A percentile compares a stretch with the other conserved stretches of the same genome.
Evolutionary conservation across 2,797 vertebrate species (phyloP).

Genomic region (Gadopsis marmoratus): DNA sequence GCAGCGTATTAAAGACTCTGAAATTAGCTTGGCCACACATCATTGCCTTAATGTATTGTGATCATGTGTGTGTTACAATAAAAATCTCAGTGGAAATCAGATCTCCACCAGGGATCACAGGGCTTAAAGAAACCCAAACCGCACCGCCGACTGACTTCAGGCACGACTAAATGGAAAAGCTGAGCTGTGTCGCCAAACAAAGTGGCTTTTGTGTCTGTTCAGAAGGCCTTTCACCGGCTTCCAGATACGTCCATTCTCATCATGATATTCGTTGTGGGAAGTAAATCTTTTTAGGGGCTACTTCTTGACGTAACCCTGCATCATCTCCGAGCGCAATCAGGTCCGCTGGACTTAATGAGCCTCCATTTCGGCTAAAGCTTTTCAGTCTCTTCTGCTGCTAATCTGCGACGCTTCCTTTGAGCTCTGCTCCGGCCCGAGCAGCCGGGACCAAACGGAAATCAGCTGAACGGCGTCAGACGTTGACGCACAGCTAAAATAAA

Average conservation of each 20-base stretch:
- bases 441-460: constrained; percentile 31
- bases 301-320: constrained; percentile 1
- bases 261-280: constrained; percentile 2
- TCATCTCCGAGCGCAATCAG: constrained; percentile 1
- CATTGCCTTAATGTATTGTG: too few relatives aligned
- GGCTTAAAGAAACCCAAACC: neutral
- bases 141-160: neutral
- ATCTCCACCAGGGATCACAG: neutral
- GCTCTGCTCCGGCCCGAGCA: neutral
- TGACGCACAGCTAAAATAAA: constrained; percentile 14
- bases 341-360: constrained; percentile 38
- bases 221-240: constrained; percentile 1
- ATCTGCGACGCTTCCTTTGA: constrained; percentile 26
- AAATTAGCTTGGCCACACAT: too few relatives aligned
- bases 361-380: constrained; percentile 3
- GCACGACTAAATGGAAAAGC: neutral
- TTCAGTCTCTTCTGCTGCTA: constrained; percentile 13
- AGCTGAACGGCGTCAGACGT: constrained; percentile 11
- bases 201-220: constrained; percentile 9
- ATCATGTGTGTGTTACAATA: too few relatives aligned
- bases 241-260: constrained; percentile 15
- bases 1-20: neutral
- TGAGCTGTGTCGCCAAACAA: constrained; percentile 5
- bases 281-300: constrained; percentile 20
- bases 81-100: neutral